Conservation (phyloP, 2,888 invertebrate species). For the Mystacides longicornis region DNA sequence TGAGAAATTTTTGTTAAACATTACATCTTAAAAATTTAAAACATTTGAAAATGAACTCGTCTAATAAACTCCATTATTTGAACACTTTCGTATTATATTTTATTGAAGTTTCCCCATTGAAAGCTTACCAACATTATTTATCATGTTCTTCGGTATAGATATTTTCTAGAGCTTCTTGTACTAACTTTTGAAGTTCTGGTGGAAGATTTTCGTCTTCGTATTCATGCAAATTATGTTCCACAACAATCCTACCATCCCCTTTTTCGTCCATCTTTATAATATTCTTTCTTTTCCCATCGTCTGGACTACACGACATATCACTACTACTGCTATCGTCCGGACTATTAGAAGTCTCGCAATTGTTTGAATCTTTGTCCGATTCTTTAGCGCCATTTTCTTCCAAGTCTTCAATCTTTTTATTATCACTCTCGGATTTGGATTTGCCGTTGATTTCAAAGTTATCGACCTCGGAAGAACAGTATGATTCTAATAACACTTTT, state of each 20-base stretch:
- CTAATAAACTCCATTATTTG: too few relatives aligned
- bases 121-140: too few relatives aligned
- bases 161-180: constrained; percentile 48
- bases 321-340: background rate
- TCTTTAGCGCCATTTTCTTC: background rate
- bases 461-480: constrained; percentile 47
- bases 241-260: background rate
- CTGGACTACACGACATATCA: background rate
- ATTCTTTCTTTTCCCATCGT: background rate
- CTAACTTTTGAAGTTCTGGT: constrained; percentile 52
- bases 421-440: background rate
- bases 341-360: background rate
- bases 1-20: too few relatives aligned
- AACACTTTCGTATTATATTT: too few relatives aligned
- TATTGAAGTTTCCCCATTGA: too few relatives aligned
- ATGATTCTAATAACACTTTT: constrained; percentile 58
- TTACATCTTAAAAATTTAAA: too few relatives aligned
- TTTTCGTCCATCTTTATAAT: background rate
- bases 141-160: constrained; percentile 24
- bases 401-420: background rate
- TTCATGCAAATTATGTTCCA: constrained; percentile 3
- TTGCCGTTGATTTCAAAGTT: constrained; percentile 12
- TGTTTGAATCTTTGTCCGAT: background rate
- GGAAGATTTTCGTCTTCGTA: constrained; percentile 37
- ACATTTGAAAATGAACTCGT: too few relatives aligned